A percentile compares a stretch with the other conserved stretches of the same genome.
These are phyloP conservation scores for Dicaeum eximium DNA, from an alignment of 2,113 vertebrate species.

Conservation along the genomic window DNA sequence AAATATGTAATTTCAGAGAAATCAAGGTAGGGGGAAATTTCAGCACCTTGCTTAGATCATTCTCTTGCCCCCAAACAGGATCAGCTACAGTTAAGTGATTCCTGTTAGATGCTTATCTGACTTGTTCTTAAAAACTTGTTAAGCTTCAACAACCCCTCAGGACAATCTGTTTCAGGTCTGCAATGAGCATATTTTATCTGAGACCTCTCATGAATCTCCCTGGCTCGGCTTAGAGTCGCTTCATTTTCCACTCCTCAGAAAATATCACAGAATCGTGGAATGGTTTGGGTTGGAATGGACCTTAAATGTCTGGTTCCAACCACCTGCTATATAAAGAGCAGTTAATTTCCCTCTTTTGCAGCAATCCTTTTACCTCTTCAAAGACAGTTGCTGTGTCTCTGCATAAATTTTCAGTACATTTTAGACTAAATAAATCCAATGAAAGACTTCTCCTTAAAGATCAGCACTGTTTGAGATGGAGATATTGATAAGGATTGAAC, in stretches of 20 bases:
- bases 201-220: neutral
- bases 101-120: neutral
- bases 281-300: neutral
- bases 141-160: neutral
- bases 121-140: neutral
- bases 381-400: neutral
- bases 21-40: neutral
- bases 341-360: neutral
- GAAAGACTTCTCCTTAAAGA: neutral
- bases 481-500: neutral
- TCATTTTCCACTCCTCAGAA: neutral
- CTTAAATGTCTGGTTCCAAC: neutral
- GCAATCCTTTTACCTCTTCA: neutral
- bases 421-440: neutral
- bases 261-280: neutral
- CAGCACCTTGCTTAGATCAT: neutral
- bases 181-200: neutral
- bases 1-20: neutral
- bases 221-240: neutral
- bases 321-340: neutral
- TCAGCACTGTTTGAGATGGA: neutral
- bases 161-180: neutral
- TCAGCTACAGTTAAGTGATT: neutral
- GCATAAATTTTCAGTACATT: neutral
- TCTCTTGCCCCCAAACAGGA: neutral